Evolutionary conservation across 2,888 invertebrate species (phyloP), one percentile per base, ranked within the genome.

Genomic region (Luperina testacea): DNA sequence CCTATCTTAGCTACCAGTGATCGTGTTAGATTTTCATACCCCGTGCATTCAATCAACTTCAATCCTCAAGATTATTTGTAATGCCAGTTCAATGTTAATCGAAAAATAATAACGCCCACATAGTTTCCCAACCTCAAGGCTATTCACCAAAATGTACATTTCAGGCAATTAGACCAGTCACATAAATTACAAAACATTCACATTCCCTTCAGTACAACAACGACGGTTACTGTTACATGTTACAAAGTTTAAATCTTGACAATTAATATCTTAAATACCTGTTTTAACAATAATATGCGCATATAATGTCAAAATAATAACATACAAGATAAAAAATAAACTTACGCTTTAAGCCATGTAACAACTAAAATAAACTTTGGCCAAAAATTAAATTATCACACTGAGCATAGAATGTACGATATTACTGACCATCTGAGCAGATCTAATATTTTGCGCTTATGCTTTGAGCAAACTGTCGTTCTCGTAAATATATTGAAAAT

Each of bases 351-450:
- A 84, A 94, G 93, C 93, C 86, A 82, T 87, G 86, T 90, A 93
- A 93, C 87, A 92, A 94, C 92, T 94, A 92, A 94, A 94, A 94
- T 94, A 95, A 94, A 95, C 95, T 96, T 95, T 96, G 96, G 95
- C 94, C 90, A 93, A 93, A 91, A 90, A 91, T 88, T 90, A 91
- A 91, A 89, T 91, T 94, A 94, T 94, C 94, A 94, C 94, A 94
- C 88, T 88, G 88, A 90, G 87, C 87, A 90, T 89, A 92, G 90
- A 93, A 89, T 89, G 89, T 89, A 84, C 77, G 78, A 77, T 78
- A 73, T 75, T 72, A 83, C 78, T 86, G 85, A 80, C 67, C 89
- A 81, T 83, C 84, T 85, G 89, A 86, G 88, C 83, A 78, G 59
- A 75, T 68, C 45, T 57, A 68, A 27, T 24, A n/a, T 61, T 57